Percentiles rank a stretch among this genome's conserved stretches.
These are phyloP conservation scores for Holacanthus passer DNA, from an alignment of 2,113 vertebrate species.

Conservation along the genomic window DNA sequence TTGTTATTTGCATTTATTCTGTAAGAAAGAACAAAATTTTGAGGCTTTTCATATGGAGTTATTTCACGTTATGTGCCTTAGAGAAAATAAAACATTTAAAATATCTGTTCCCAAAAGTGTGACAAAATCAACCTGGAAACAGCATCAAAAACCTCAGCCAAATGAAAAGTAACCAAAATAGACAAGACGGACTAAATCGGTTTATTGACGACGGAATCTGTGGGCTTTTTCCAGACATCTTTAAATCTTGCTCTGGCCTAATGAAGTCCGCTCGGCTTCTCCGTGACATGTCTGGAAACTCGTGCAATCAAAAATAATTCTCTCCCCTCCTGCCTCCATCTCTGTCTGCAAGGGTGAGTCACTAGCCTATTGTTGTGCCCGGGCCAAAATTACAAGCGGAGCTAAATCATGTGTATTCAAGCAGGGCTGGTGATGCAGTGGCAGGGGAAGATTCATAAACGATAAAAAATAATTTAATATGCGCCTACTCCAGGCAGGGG, in stretches of 20 bases:
- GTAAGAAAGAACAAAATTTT: neutral
- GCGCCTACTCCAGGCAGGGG: slow-evolving; percentile 57
- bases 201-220: slow-evolving; percentile 5
- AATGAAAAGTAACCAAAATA: neutral
- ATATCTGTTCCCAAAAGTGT: neutral
- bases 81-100: neutral
- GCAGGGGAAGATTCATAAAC: slow-evolving; percentile 52
- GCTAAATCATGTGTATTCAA: slow-evolving; percentile 64
- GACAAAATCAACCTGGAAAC: neutral
- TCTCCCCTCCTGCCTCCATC: slow-evolving; percentile 43
- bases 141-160: slow-evolving; percentile 2
- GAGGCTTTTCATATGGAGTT: neutral
- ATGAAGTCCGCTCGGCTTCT: slow-evolving; percentile 55
- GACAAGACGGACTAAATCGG: neutral
- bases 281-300: slow-evolving; percentile 50
- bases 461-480: slow-evolving; percentile 36
- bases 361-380: slow-evolving; percentile 54
- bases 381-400: slow-evolving; percentile 67
- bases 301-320: slow-evolving; percentile 53
- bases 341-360: slow-evolving; percentile 68
- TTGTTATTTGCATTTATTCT: neutral
- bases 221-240: slow-evolving; percentile 38
- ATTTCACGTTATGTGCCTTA: neutral
- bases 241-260: slow-evolving; percentile 26
- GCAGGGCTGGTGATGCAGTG: slow-evolving; percentile 44